Evolutionary conservation across 2,113 vertebrate genomes (phyloP).

Genomic region (Excalfactoria chinensis): DNA sequence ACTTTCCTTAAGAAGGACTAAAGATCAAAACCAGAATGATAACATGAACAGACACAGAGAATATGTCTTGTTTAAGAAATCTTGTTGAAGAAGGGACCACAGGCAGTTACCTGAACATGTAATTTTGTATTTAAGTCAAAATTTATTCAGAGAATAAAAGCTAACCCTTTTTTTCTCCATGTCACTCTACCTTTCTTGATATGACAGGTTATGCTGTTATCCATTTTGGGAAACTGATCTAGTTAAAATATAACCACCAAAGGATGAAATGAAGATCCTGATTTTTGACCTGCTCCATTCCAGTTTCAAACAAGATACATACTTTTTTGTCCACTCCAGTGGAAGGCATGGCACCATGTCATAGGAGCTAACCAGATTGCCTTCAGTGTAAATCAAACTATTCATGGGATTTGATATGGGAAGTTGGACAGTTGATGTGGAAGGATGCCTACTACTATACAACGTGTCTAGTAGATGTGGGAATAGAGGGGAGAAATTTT

Average conservation of each 20-base stretch:
- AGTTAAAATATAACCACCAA: background rate
- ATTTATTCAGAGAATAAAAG: background rate
- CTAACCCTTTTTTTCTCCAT: background rate
- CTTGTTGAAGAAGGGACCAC: background rate
- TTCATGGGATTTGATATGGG: background rate
- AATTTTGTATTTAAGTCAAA: background rate
- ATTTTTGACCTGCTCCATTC: background rate
- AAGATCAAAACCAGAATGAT: background rate
- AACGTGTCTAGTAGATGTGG: background rate
- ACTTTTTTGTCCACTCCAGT: background rate
- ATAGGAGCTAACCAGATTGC: background rate
- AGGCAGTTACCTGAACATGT: background rate
- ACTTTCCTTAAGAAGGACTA: background rate
- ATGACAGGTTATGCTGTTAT: background rate
- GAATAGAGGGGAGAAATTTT: background rate
- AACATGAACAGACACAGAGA: background rate
- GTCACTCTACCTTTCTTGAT: background rate
- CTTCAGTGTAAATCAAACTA: background rate
- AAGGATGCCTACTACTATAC: background rate
- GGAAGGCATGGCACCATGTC: fast-evolving
- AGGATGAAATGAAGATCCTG: background rate
- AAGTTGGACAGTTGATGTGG: background rate
- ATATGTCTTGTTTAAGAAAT: background rate
- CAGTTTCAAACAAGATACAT: background rate
- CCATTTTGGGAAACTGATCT: background rate